Conservation (phyloP, 2,113 vertebrate species). For the Sebastes fasciatus region DNA sequence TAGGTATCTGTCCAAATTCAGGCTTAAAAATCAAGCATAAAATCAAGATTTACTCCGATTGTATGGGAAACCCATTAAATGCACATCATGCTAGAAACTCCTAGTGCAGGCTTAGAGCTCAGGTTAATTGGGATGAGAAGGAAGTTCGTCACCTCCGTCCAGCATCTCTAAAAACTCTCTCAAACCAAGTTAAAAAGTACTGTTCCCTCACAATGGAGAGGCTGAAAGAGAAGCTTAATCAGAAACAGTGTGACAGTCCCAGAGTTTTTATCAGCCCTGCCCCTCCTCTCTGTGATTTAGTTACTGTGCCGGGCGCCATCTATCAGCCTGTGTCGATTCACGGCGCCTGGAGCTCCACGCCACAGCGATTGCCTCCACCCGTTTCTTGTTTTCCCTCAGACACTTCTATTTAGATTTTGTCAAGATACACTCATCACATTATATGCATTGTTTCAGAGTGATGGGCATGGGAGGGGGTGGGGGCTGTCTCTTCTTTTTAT, state of each 20-base stretch:
- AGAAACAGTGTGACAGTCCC: constrained; percentile 54
- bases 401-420: constrained; percentile 87
- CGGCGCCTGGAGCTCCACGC: constrained; percentile 50
- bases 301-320: constrained; percentile 61
- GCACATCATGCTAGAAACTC: not conserved
- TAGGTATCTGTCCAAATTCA: not conserved
- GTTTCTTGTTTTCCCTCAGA: constrained; percentile 71
- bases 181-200: constrained; percentile 53
- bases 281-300: constrained; percentile 72
- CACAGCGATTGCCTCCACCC: constrained; percentile 53
- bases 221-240: constrained; percentile 62
- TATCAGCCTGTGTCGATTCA: constrained; percentile 70
- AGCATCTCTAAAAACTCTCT: constrained; percentile 37
- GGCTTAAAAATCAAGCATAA: not conserved
- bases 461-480: constrained; percentile 29
- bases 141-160: constrained; percentile 24
- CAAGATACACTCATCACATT: constrained; percentile 82
- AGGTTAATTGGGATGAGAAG: constrained; percentile 41
- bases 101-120: not conserved
- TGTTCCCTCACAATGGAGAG: constrained; percentile 33
- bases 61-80: not conserved
- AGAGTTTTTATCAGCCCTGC: constrained; percentile 70
- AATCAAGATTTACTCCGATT: not conserved
- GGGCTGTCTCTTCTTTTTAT: constrained; percentile 25
- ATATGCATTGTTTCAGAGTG: constrained; percentile 75